Evolutionary conservation across 2,888 invertebrate genomes (phyloP).

Genomic region (Cephalotes varians): DNA sequence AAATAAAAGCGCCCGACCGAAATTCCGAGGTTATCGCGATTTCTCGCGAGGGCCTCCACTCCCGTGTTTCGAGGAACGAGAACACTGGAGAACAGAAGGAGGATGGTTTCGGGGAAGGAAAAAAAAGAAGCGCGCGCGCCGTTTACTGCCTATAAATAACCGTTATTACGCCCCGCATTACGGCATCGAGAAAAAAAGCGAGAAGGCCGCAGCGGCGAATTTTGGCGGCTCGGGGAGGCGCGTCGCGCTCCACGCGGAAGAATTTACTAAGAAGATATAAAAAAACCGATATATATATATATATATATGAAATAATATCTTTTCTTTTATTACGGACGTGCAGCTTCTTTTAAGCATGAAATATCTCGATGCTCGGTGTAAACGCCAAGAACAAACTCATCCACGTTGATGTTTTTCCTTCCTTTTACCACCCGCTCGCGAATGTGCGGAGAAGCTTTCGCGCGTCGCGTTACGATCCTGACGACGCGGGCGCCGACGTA

Average conservation of each 20-base stretch:
- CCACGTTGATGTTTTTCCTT: slow-evolving; percentile 8
- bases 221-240: slow-evolving; percentile 58
- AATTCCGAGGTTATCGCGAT: slow-evolving; percentile 66
- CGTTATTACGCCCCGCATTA: slow-evolving; percentile 72
- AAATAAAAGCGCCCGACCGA: slow-evolving; percentile 56
- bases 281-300: background rate
- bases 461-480: background rate
- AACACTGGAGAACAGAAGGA: slow-evolving; percentile 31
- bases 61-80: slow-evolving; percentile 33
- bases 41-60: slow-evolving; percentile 8
- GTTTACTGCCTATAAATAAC: slow-evolving; percentile 74
- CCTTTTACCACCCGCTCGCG: background rate
- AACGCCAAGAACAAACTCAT: background rate
- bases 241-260: slow-evolving; percentile 12
- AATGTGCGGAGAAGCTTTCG: slow-evolving; percentile 29
- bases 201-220: slow-evolving; percentile 55
- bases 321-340: background rate
- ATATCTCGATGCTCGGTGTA: background rate
- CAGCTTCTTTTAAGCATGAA: background rate
- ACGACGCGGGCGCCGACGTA: background rate
- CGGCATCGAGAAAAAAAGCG: slow-evolving; percentile 57
- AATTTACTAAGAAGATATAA: background rate
- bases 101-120: slow-evolving; percentile 13
- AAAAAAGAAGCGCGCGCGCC: slow-evolving; percentile 47
- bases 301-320: background rate